Conservation (phyloP, 2,888 invertebrate genomes). For the Chrysina gloriosa region DNA sequence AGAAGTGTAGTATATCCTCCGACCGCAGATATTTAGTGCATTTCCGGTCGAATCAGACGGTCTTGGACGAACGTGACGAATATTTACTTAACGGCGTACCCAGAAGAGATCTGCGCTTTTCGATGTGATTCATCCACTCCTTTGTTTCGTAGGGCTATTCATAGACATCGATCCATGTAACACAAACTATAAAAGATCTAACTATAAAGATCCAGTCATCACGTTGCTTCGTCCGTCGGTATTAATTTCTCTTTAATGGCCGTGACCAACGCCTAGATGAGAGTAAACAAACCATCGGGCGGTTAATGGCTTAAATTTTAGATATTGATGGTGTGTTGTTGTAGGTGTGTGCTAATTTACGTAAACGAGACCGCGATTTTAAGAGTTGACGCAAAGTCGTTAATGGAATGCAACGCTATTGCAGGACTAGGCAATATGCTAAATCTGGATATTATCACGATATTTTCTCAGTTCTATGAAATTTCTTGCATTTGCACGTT, state of each 20-base stretch:
- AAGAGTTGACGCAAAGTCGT: too few species aligned
- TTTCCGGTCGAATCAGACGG: slow-evolving; percentile 5
- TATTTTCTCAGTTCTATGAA: too few species aligned
- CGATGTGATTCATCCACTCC: slow-evolving; percentile 21
- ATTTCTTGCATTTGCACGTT: too few species aligned
- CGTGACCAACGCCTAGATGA: neutral
- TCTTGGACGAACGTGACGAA: slow-evolving; percentile 1
- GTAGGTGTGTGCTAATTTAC: too few species aligned
- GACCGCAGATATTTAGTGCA: slow-evolving; percentile 19
- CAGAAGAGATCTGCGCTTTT: neutral
- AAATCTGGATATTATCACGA: too few species aligned
- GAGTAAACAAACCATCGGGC: neutral
- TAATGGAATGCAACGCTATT: too few species aligned
- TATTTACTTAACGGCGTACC: neutral
- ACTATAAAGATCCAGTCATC: slow-evolving; percentile 14
- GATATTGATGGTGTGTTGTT: too few species aligned
- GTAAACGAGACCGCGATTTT: too few species aligned
- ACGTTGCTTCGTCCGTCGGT: neutral
- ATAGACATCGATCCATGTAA: slow-evolving; percentile 15
- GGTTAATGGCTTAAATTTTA: slow-evolving; percentile 6
- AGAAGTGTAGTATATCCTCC: neutral
- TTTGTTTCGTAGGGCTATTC: slow-evolving; percentile 23
- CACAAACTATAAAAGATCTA: slow-evolving; percentile 14
- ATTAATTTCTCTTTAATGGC: neutral
- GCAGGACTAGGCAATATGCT: too few species aligned